Conservation (phyloP, 1,140 invertebrate genomes). For the Periplaneta americana region DNA sequence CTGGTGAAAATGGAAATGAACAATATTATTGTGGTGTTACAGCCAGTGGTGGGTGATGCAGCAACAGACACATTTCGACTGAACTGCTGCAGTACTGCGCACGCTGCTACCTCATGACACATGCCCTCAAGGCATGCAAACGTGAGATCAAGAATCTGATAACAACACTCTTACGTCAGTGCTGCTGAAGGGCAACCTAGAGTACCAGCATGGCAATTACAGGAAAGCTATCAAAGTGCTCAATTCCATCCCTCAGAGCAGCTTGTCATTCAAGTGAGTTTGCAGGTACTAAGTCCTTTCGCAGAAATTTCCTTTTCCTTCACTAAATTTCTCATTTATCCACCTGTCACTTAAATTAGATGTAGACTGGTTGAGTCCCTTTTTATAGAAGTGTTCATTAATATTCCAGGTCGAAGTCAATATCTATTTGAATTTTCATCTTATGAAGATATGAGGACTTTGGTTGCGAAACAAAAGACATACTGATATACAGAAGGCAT, state of each 20-base stretch:
- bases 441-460: no score
- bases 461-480: no score
- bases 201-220: slow-evolving; percentile 62
- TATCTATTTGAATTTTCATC: no score
- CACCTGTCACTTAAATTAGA: no score
- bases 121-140: slow-evolving; percentile 40
- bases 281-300: no score
- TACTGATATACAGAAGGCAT: no score
- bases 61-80: slow-evolving; percentile 46
- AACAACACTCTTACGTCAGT: slow-evolving; percentile 46
- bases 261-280: slow-evolving; percentile 43
- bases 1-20: neutral
- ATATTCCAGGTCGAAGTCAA: no score
- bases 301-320: no score
- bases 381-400: no score
- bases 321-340: no score
- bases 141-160: slow-evolving; percentile 30
- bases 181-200: slow-evolving; percentile 62
- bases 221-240: slow-evolving; percentile 61
- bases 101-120: slow-evolving; percentile 47
- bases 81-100: slow-evolving; percentile 52
- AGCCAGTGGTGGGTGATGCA: slow-evolving; percentile 27
- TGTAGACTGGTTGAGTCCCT: no score
- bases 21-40: neutral
- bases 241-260: slow-evolving; percentile 45